Evolutionary conservation across 1,140 invertebrate species (phyloP), one percentile per base, ranked within the genome.

Genomic region (Drosophila kikkawai): DNA sequence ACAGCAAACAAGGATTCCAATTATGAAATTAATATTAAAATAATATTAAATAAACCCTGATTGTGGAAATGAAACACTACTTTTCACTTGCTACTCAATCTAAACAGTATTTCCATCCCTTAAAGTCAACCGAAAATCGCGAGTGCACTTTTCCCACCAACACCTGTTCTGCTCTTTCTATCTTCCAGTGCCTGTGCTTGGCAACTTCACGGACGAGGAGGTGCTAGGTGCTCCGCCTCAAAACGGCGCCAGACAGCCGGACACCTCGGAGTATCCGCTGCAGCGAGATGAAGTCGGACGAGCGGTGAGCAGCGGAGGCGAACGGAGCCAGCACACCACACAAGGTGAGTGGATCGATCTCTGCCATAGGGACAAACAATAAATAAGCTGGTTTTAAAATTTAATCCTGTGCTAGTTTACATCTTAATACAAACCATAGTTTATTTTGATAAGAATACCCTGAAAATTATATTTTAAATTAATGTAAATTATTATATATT

Each of bases 121-220:
- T 26, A 26, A 47, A 47, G 7, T 26, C 19, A 22, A 17, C 12
- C n/a, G n/a, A n/a, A n/a, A n/a, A n/a, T n/a, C n/a, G n/a, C n/a
- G n/a, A n/a, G n/a, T n/a, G 32, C 3, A 13, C 17, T 15, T 55
- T 37, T 4, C 12, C 11, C 0, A 55, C 7, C 7, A 55, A 55
- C 13, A 19, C n/a, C n/a, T 8, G 1, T 37, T 15, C 0, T 4
- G 13, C 39, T 17, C 29, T 37, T 15, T 19, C 32, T 29, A 55
- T 32, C 17, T 57, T 48, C 22, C 94, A 96, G 95, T 94, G 66
- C 93, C 94, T 67, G 95, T 95, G 26, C 93, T 94, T 66, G 96
- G 95, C 70, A 96, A 96, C 93, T 95, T 95, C 90, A 96, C 95
- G 26, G 95, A 95, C 59, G 95, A 96, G 65, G 94, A 95, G 65